These are phyloP conservation scores for Polyploca ridens DNA, from an alignment of 2,888 invertebrate species.

Conservation along the genomic window DNA sequence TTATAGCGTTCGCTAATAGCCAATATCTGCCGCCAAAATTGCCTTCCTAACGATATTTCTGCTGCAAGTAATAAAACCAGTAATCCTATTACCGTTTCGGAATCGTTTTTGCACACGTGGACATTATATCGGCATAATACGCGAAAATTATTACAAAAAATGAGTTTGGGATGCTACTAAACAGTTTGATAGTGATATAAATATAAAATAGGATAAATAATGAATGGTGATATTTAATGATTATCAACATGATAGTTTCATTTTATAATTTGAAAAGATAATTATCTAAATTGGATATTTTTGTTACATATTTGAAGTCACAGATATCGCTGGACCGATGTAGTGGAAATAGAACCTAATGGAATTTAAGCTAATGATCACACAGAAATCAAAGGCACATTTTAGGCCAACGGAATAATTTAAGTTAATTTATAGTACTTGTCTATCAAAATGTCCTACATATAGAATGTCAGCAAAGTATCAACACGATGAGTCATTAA, in stretches of 20 bases:
- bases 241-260: too few species aligned
- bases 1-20: conserved; percentile 78
- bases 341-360: too few species aligned
- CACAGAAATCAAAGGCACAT: too few species aligned
- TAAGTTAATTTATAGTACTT: neutral
- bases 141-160: neutral
- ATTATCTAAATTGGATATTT: too few species aligned
- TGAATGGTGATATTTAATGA: too few species aligned
- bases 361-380: neutral
- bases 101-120: conserved; percentile 65
- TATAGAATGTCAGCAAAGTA: conserved; percentile 25
- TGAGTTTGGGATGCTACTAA: neutral
- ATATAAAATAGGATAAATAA: neutral
- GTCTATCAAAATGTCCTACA: conserved; percentile 18
- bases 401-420: too few species aligned
- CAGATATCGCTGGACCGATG: too few species aligned
- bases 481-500: conserved; percentile 34
- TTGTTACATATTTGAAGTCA: too few species aligned
- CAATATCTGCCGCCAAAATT: conserved; percentile 82
- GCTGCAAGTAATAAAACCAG: conserved; percentile 78
- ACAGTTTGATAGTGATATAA: neutral
- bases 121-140: conserved; percentile 47
- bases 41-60: conserved; percentile 82
- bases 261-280: neutral
- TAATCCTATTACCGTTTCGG: conserved; percentile 73